Base-by-base conservation (phyloP, 2,888 invertebrate genomes). In the Drosophila lutescens region DNA sequence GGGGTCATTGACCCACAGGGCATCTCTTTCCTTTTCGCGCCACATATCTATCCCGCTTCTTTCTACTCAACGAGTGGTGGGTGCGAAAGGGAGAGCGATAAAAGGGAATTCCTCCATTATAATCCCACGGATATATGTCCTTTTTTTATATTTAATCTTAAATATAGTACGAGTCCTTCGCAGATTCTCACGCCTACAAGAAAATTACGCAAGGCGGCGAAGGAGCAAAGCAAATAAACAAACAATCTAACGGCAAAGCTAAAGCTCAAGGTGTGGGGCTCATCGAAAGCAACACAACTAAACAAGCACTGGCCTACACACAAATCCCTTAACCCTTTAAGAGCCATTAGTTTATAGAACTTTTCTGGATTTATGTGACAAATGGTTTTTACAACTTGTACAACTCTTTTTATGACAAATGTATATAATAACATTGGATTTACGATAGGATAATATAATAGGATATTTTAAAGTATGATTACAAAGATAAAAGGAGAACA, bases 11-110 rank as follows among this genome's bases (percentile, higher is more conserved):
- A 70, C 46, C 69, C 65, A n/a, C 15, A 23, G 58, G 34, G 44
- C 44, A 34, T 70, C 71, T 66, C 66, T 66, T 57, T 66, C 59
- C 0, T 32, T 32, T 57, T 40, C 66, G 30, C 32, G n/a, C 10
- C 1, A 32, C 32, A 46, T 40, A 34, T 32, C 17, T 30, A 46
- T 69, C 65, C 34, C 57, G 23, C 40, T 70, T 69, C 23, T 43
- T 30, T 65, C 13, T 40, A 32, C 13, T 17, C 9, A 10, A 41
- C 40, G n/a, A 9, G 15, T n/a, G 17, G 26, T 17, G 4, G 2
- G 47, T 17, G 47, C 47, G 17, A 47, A 47, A 32, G 47, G 32
- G 32, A 47, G 32, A 30, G 32, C 26, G n/a, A 13, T n/a, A 60
- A 6, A 8, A 23, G 23, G 26, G 17, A 58, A 13, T 57, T 58